phyloP scores from a whole-genome alignment of 2,888 invertebrate species.

The Thera britannica region DNA sequence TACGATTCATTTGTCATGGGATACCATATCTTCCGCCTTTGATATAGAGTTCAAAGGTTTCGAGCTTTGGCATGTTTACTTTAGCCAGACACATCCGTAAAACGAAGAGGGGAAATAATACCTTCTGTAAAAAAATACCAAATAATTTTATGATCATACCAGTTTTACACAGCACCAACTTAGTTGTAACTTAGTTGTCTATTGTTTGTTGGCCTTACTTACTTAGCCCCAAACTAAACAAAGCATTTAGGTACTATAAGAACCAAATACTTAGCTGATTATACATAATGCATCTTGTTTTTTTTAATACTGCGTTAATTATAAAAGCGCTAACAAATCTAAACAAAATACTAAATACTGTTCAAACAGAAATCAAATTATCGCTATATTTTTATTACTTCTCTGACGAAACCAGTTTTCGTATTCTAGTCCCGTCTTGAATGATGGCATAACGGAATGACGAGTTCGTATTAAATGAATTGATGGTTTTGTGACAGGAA shows the following conservation, averaged over 20 bases:
- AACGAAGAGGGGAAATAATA: constrained; percentile 15
- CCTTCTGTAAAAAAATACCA: neutral
- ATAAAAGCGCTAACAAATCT: too few relatives aligned
- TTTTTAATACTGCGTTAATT: too few relatives aligned
- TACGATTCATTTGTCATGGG: constrained; percentile 10
- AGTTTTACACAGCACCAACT: too few relatives aligned
- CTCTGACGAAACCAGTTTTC: constrained; percentile 15
- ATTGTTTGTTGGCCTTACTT: too few relatives aligned
- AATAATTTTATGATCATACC: neutral
- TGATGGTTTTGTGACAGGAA: constrained; percentile 23
- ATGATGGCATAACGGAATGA: constrained; percentile 26
- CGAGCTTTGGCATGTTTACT: constrained; percentile 11
- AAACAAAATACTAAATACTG: neutral
- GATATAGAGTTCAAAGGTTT: constrained; percentile 7
- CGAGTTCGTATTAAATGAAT: constrained; percentile 29
- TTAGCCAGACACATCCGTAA: constrained; percentile 19
- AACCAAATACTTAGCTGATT: too few relatives aligned
- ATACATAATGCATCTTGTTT: too few relatives aligned
- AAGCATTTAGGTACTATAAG: too few relatives aligned
- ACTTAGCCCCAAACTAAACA: too few relatives aligned
- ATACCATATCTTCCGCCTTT: constrained; percentile 9
- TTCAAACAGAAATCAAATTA: neutral
- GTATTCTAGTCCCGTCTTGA: constrained; percentile 29
- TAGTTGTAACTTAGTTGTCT: too few relatives aligned
- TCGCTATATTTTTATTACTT: neutral